A percentile compares a stretch with the other conserved stretches of the same genome.
These are phyloP conservation scores for Neogobius melanostomus DNA, from an alignment of 2,113 vertebrate genomes.

Conservation along the genomic window DNA sequence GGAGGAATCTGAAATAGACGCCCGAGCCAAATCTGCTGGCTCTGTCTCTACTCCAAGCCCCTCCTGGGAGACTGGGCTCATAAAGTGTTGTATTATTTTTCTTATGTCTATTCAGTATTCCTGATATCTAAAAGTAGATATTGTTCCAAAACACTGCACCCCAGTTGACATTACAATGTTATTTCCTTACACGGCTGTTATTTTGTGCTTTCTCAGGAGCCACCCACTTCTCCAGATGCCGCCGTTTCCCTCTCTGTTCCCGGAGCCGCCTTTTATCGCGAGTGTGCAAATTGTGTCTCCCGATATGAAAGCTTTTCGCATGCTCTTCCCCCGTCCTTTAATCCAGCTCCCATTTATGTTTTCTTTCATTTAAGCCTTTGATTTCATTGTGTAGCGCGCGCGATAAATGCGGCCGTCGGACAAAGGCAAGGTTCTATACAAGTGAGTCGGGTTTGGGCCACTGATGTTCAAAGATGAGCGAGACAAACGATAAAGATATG, in stretches of 20 bases:
- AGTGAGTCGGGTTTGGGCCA: slow-evolving; percentile 1
- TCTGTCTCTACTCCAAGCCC: too few species aligned
- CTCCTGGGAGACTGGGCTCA: too few species aligned
- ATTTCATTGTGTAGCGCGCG: neutral
- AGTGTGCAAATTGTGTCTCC: neutral
- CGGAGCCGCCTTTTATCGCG: neutral
- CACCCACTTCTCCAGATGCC: slow-evolving; percentile 39
- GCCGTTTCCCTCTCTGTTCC: slow-evolving; percentile 12
- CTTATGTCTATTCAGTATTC: too few species aligned
- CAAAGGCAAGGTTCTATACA: neutral
- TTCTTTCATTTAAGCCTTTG: neutral
- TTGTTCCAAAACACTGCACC: too few species aligned
- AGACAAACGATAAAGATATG: neutral
- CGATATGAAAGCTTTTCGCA: neutral
- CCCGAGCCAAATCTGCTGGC: too few species aligned
- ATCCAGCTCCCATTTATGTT: neutral
- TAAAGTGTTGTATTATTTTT: too few species aligned
- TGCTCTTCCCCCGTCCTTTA: neutral
- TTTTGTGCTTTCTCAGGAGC: neutral
- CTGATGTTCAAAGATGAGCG: neutral
- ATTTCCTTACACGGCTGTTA: neutral
- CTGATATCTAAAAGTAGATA: too few species aligned
- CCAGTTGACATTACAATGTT: too few species aligned
- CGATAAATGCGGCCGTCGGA: neutral
- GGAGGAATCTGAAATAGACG: too few species aligned